These are phyloP conservation scores for Cistogaster globosa DNA, from an alignment of 2,888 invertebrate species.

Conservation along the genomic window DNA sequence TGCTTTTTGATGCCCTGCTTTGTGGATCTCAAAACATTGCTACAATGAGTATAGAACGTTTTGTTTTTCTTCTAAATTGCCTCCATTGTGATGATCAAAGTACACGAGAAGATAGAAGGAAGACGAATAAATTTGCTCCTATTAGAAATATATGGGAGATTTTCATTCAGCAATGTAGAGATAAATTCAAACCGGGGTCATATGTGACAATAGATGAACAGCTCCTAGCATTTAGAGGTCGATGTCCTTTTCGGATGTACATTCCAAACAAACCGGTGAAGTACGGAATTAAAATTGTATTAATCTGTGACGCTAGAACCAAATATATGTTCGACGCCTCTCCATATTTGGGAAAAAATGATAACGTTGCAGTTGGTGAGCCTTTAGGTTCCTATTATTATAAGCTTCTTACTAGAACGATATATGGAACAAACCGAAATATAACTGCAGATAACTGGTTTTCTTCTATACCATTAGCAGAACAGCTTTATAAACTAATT, in stretches of 20 bases:
- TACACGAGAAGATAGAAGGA: slow-evolving; percentile 48
- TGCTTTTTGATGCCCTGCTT: slow-evolving; percentile 57
- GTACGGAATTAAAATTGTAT: slow-evolving; percentile 12
- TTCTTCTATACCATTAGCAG: slow-evolving; percentile 75
- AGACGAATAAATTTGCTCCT: slow-evolving; percentile 36
- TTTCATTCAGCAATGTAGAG: no score
- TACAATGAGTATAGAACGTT: no score
- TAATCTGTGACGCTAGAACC: slow-evolving; percentile 30
- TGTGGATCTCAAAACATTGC: no score
- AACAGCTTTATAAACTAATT: slow-evolving; percentile 73
- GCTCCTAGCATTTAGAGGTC: slow-evolving; percentile 52
- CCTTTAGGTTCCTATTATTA: no score
- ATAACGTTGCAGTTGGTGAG: no score
- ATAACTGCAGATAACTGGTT: no score
- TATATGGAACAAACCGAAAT: slow-evolving; percentile 73
- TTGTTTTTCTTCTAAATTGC: slow-evolving; percentile 51
- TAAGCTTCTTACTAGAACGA: slow-evolving; percentile 73
- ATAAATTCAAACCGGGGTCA: no score
- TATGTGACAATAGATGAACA: slow-evolving; percentile 56
- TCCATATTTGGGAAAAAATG: slow-evolving; percentile 39
- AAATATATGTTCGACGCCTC: slow-evolving; percentile 46
- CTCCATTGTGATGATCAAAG: slow-evolving; percentile 50
- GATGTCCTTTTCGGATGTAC: slow-evolving; percentile 43
- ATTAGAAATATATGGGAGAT: no score
- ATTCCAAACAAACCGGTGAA: slow-evolving; percentile 26